These are phyloP conservation scores for Hystrix cristata DNA, from an alignment of 2,113 vertebrate genomes.

Conservation along the genomic window DNA sequence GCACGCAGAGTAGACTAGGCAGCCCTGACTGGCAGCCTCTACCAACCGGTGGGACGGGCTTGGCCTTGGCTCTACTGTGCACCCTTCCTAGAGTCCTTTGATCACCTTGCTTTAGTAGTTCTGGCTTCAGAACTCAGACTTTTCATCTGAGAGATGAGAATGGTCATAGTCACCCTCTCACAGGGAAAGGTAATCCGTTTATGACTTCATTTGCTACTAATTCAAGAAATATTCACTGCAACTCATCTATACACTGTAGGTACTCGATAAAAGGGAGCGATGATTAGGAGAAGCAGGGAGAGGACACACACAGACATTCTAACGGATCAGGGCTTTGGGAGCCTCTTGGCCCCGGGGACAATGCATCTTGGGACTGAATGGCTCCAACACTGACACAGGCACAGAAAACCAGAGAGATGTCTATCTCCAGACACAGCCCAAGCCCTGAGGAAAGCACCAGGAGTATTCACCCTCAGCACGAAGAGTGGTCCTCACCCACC, in stretches of 20 bases:
- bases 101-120: not conserved
- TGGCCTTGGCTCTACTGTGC: accelerated
- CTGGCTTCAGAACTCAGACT: not conserved
- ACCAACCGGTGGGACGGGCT: too few relatives aligned
- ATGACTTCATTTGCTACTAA: not conserved
- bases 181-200: not conserved
- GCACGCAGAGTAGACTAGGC: accelerated
- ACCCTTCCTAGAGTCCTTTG: too few relatives aligned
- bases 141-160: not conserved
- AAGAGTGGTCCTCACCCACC: not conserved
- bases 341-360: not conserved
- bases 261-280: not conserved
- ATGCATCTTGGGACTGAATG: not conserved
- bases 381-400: not conserved
- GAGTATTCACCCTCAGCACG: not conserved
- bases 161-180: too few relatives aligned
- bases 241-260: not conserved
- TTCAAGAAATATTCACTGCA: not conserved
- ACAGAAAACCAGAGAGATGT: not conserved
- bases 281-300: not conserved
- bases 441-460: not conserved
- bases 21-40: not conserved
- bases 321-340: not conserved
- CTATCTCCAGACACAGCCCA: not conserved
- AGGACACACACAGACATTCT: too few relatives aligned